Evolutionary conservation across 2,888 invertebrate species (phyloP), one percentile per base, ranked within the genome.

Genomic region (Zygaena filipendulae): DNA sequence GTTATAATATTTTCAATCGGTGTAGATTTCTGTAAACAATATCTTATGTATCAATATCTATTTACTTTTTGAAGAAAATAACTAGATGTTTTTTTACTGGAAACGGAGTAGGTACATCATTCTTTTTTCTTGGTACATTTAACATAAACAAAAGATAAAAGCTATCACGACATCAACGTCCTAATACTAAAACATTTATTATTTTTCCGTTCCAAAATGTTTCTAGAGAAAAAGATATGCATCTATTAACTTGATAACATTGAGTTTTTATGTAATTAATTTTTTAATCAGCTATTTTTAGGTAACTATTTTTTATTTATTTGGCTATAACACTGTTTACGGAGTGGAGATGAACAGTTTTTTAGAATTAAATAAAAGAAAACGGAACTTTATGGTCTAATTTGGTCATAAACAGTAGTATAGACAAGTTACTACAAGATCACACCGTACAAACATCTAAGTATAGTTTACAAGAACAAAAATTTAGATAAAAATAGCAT

Each of bases 181-280:
- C 72, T 75, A 77, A 56, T 37, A 43, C 70, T 70, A 71, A 59
- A 62, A 72, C 72, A 61, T 66, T 67, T 60, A 59, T 47, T 57
- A 55, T 59, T 59, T 52, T 69, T 61, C 49, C 59, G 59, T 64
- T 70, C 49, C 64, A 75, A 75, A 77, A 72, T 72, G 74, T 62
- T 55, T 59, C 74, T 79, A 79, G 66, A 71, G 68, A 70, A 71
- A 74, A 74, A 61, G 77, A 79, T 79, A 79, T 79, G 77, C 77
- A 68, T 75, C 77, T 77, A 77, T 71, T 61, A 63, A 68, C 52
- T 57, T 68, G 72, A 69, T 71, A 71, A 72, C 63, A 69, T 61
- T 64, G 48, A 55, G n/a, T n/a, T 51, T 54, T 44, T 49, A 45
- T 47, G 42, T 43, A 40, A 43, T 45, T 45, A 40, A 40, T 40